Evolutionary conservation across 2,888 invertebrate species (phyloP).

Genomic region (Koerneria pararmatus): DNA sequence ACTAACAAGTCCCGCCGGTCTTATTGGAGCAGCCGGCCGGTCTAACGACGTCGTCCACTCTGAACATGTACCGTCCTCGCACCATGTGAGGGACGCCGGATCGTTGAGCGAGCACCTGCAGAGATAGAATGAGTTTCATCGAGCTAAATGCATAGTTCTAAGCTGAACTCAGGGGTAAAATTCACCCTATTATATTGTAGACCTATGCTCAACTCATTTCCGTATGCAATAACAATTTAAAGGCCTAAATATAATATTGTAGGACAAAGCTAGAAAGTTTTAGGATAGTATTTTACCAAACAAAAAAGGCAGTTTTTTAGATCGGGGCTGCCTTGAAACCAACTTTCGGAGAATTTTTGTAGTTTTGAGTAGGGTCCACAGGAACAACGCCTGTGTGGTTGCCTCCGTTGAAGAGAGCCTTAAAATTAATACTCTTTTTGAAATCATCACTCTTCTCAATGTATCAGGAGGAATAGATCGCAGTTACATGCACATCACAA

Average conservation of each 20-base stretch:
- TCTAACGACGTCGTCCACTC: slow-evolving; percentile 88
- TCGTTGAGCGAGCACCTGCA: slow-evolving; percentile 44
- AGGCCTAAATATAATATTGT: too few species aligned
- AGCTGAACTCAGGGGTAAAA: too few species aligned
- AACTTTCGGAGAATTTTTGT: slow-evolving; percentile 57
- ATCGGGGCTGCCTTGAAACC: too few species aligned
- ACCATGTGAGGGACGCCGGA: slow-evolving; percentile 59
- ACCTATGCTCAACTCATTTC: too few species aligned
- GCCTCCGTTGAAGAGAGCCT: slow-evolving; percentile 59
- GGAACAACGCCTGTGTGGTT: slow-evolving; percentile 58
- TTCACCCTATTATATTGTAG: too few species aligned
- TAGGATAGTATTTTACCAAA: not conserved
- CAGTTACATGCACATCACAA: too few species aligned
- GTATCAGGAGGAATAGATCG: too few species aligned
- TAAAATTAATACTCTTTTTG: slow-evolving; percentile 19
- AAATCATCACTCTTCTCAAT: too few species aligned
- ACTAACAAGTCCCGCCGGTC: slow-evolving; percentile 58
- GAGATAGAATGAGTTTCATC: too few species aligned
- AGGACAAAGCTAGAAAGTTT: too few species aligned
- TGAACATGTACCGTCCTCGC: slow-evolving; percentile 81
- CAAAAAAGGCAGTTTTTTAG: not conserved
- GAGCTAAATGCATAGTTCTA: too few species aligned
- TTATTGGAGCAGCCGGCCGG: slow-evolving; percentile 75
- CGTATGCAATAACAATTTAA: too few species aligned
- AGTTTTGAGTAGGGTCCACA: slow-evolving; percentile 55